These are phyloP conservation scores for Drosophila kambysellisi DNA, from an alignment of 2,888 invertebrate genomes.

Conservation along the genomic window DNA sequence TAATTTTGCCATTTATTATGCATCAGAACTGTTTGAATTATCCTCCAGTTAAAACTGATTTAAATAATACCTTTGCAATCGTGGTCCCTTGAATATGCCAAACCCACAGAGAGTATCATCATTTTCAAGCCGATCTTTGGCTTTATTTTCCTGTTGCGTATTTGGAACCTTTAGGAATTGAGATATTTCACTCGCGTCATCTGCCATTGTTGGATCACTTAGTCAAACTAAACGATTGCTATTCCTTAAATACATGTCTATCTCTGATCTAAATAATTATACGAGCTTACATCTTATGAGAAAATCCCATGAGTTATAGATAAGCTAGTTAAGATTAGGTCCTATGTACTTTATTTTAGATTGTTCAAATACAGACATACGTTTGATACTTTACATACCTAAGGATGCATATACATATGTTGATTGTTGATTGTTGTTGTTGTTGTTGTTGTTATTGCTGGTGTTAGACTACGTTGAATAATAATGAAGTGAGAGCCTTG, in stretches of 20 bases:
- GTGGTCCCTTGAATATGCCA: conserved; percentile 87
- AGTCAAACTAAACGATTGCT: conserved; percentile 38
- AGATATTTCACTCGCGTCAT: conserved; percentile 29
- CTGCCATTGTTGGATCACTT: conserved; percentile 35
- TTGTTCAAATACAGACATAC: conserved; percentile 44
- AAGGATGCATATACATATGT: conserved; percentile 21
- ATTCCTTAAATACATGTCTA: conserved; percentile 12
- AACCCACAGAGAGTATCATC: conserved; percentile 87
- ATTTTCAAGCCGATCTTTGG: conserved; percentile 5
- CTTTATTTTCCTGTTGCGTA: not conserved
- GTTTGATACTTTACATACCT: conserved; percentile 30
- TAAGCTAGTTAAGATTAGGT: conserved; percentile 39
- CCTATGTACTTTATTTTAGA: conserved; percentile 48
- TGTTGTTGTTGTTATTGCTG: conserved; percentile 4
- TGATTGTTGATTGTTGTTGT: conserved; percentile 11
- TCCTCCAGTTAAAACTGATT: not conserved
- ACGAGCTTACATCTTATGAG: conserved; percentile 5
- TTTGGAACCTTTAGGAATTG: conserved; percentile 23
- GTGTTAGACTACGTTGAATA: not conserved
- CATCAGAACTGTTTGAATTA: not conserved
- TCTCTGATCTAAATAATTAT: conserved; percentile 13
- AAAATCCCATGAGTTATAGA: conserved; percentile 13
- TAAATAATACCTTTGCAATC: conserved; percentile 87
- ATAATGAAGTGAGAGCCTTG: conserved; percentile 39
- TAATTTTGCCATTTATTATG: too few relatives aligned